Percentiles rank a stretch among this genome's conserved stretches.
phyloP scores from a whole-genome alignment of 2,888 invertebrate species.

The Polymixis lichenea region DNA sequence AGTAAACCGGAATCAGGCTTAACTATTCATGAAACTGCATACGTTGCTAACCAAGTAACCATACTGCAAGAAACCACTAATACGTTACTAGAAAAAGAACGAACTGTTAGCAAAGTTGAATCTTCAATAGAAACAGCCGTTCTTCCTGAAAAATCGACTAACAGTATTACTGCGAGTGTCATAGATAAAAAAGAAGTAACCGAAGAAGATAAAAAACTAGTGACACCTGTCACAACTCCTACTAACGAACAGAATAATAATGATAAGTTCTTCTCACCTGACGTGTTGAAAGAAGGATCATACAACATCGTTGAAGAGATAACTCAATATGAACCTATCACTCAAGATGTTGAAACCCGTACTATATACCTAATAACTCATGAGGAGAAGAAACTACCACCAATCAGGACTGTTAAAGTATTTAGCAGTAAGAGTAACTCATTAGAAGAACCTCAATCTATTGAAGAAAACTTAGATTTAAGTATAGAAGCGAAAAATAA shows the following conservation, averaged over 20 bases:
- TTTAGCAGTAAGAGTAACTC: constrained; percentile 92
- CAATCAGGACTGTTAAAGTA: constrained; percentile 89
- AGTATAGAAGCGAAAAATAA: constrained; percentile 67
- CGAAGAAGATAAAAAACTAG: constrained; percentile 47
- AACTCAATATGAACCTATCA: constrained; percentile 77
- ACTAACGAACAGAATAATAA: constrained; percentile 86
- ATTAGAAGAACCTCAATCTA: constrained; percentile 74
- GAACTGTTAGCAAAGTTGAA: constrained; percentile 49
- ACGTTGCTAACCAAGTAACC: constrained; percentile 85
- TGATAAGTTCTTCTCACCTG: constrained; percentile 79
- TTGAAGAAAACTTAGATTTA: constrained; percentile 63
- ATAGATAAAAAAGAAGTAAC: constrained; percentile 8
- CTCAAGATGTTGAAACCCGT: constrained; percentile 81
- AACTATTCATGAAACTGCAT: constrained; percentile 64
- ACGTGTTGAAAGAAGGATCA: constrained; percentile 75
- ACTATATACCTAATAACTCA: constrained; percentile 93
- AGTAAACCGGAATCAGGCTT: constrained; percentile 65
- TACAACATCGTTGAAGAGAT: constrained; percentile 80
- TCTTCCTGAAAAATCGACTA: constrained; percentile 21
- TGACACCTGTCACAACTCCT: constrained; percentile 60
- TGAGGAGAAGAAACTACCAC: constrained; percentile 93
- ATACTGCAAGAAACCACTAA: constrained; percentile 78
- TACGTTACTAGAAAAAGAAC: constrained; percentile 60
- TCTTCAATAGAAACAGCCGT: constrained; percentile 35
- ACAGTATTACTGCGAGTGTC: constrained; percentile 12